Conservation (phyloP, 2,113 vertebrate genomes). For the Brachionichthys hirsutus region DNA sequence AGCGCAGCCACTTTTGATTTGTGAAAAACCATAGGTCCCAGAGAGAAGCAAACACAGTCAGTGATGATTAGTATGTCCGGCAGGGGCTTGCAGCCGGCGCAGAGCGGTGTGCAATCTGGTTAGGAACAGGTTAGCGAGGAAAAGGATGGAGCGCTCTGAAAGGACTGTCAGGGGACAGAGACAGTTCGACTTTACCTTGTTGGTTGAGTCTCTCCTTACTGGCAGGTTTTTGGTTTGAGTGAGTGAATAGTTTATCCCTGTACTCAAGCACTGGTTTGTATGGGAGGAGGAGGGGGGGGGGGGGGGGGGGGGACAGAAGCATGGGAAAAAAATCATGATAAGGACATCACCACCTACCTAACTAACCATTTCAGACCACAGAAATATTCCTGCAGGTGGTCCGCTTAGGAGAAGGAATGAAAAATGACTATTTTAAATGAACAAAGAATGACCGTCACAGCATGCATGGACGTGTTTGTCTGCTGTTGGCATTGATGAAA, state of each 20-base stretch:
- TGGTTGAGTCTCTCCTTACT: constrained; percentile 86
- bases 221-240: constrained; percentile 89
- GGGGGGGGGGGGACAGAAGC: constrained; percentile 47
- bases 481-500: constrained; percentile 23
- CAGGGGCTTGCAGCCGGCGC: constrained; percentile 27
- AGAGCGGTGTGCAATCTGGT: constrained; percentile 19
- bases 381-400: constrained; percentile 40
- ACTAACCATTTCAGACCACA: constrained; percentile 14
- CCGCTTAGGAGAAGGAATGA: constrained; percentile 13
- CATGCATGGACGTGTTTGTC: constrained; percentile 48
- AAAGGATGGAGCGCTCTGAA: neutral
- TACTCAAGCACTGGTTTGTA: constrained; percentile 91
- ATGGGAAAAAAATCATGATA: constrained; percentile 53
- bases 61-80: constrained; percentile 53
- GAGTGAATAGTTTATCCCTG: constrained; percentile 96
- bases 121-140: constrained; percentile 51
- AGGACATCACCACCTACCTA: constrained; percentile 25
- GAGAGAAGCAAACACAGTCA: constrained; percentile 50
- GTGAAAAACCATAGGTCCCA: constrained; percentile 67
- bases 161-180: constrained; percentile 9
- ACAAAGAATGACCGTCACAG: constrained; percentile 15
- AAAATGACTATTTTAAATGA: constrained; percentile 9
- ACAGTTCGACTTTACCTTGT: constrained; percentile 85
- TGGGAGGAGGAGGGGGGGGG: constrained; percentile 70
- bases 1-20: constrained; percentile 51